phyloP scores from a whole-genome alignment of 2,113 vertebrate genomes.

The Brachypodius melanocephalos region DNA sequence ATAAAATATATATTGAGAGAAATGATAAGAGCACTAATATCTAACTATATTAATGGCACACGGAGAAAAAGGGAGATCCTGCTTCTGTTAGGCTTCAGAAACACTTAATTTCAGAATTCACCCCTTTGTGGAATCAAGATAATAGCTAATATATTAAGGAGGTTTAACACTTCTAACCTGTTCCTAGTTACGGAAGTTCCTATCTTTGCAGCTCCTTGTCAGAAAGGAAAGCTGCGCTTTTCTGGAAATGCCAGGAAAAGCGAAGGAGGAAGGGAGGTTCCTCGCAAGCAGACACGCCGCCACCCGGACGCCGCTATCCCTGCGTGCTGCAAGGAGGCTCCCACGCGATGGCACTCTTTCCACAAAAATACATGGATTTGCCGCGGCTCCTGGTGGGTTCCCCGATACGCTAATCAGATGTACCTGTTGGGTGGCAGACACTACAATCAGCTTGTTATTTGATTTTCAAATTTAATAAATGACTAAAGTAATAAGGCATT shows the following conservation, averaged over 20 bases:
- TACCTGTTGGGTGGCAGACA: constrained; percentile 6
- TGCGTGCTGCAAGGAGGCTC: not conserved
- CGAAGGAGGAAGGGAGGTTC: not conserved
- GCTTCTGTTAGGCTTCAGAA: not conserved
- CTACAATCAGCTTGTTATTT: not conserved
- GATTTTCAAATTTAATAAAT: constrained; percentile 2
- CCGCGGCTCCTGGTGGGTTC: not conserved
- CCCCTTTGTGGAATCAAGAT: not conserved
- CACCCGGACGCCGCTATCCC: fast-evolving
- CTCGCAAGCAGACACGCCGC: not conserved
- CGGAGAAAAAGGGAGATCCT: not conserved
- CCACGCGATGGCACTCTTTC: constrained; percentile 75
- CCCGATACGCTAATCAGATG: not conserved
- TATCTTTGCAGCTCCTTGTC: not conserved
- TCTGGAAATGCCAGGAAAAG: not conserved
- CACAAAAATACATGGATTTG: not conserved
- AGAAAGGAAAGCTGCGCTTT: not conserved
- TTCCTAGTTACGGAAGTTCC: not conserved
- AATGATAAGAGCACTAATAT: not conserved
- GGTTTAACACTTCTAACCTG: not conserved
- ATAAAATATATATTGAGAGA: not conserved
- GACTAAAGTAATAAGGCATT: not conserved
- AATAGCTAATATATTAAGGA: not conserved
- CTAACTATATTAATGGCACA: not conserved
- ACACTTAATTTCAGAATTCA: not conserved